phyloP scores from a whole-genome alignment of 1,140 invertebrate genomes.

The Drosophila nebulosa region DNA sequence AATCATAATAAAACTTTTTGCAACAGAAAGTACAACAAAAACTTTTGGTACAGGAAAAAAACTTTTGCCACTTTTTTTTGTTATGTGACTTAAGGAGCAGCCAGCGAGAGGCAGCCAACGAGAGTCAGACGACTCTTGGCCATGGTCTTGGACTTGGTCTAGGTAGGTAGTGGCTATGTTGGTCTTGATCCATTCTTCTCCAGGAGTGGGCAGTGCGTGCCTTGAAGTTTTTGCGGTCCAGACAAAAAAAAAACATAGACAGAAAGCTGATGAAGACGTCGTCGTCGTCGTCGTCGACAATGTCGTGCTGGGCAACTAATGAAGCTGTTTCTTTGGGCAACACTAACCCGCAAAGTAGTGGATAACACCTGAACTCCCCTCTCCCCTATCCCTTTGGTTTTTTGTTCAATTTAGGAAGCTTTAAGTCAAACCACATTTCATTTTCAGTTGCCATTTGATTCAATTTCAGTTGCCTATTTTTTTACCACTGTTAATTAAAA shows the following conservation, averaged over 20 bases:
- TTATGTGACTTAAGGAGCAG: slow-evolving; percentile 50
- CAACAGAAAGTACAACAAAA: slow-evolving; percentile 60
- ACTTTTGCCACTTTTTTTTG: slow-evolving; percentile 58
- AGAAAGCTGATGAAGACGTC: slow-evolving; percentile 4
- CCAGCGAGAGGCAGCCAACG: not conserved
- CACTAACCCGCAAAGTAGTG: slow-evolving; percentile 11
- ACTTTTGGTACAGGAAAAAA: slow-evolving; percentile 35
- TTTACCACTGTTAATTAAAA: slow-evolving; percentile 42
- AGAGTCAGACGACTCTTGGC: not conserved
- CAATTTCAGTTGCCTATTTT: not conserved
- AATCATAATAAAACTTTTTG: slow-evolving; percentile 76
- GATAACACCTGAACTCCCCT: slow-evolving; percentile 25
- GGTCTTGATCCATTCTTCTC: not conserved
- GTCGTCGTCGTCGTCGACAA: slow-evolving; percentile 7
- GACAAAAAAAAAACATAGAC: slow-evolving; percentile 17
- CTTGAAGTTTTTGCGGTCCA: slow-evolving; percentile 63
- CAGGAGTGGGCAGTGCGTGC: slow-evolving; percentile 54
- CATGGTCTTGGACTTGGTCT: slow-evolving; percentile 31
- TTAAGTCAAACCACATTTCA: not conserved
- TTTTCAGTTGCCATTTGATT: not conserved
- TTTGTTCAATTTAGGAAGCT: not conserved
- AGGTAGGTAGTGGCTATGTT: not conserved
- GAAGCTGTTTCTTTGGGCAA: slow-evolving; percentile 49
- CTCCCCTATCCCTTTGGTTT: not conserved
- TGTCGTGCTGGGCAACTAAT: slow-evolving; percentile 68